These are phyloP conservation scores for Excalfactoria chinensis DNA, from an alignment of 2,113 vertebrate genomes.

Conservation along the genomic window DNA sequence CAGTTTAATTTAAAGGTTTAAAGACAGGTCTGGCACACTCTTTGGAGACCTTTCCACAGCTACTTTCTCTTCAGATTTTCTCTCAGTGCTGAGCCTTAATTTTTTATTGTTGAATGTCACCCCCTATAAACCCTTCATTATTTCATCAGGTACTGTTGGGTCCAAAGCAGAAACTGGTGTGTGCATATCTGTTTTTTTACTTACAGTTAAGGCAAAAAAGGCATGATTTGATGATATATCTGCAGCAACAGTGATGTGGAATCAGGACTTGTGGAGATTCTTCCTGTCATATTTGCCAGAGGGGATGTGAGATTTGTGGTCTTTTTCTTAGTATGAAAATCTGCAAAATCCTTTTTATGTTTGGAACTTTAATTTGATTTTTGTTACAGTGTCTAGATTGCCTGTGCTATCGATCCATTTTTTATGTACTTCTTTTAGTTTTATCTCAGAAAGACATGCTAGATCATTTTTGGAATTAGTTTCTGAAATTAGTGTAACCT, in stretches of 20 bases:
- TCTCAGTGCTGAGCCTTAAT: neutral
- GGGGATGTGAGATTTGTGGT: neutral
- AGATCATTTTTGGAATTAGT: neutral
- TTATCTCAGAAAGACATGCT: neutral
- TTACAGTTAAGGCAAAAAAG: neutral
- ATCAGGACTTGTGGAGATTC: neutral
- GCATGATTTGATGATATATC: neutral
- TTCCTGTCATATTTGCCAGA: neutral
- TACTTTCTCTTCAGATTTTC: conserved; percentile 28
- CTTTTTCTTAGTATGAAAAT: neutral
- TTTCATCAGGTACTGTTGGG: neutral
- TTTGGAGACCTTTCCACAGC: neutral
- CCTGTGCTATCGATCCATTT: neutral
- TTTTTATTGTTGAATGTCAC: conserved; percentile 22
- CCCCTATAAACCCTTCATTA: neutral
- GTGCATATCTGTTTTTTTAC: neutral
- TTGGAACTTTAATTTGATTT: neutral
- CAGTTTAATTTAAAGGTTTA: neutral
- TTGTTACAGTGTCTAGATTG: neutral
- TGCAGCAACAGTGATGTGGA: neutral
- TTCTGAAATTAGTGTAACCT: neutral
- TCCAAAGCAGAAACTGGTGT: neutral
- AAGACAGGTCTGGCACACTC: neutral
- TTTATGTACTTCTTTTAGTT: neutral
- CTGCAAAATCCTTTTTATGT: neutral